A percentile compares a stretch with the other conserved stretches of the same genome.
These are phyloP conservation scores for Netelia virgata DNA, from an alignment of 2,888 invertebrate species.

Conservation along the genomic window DNA sequence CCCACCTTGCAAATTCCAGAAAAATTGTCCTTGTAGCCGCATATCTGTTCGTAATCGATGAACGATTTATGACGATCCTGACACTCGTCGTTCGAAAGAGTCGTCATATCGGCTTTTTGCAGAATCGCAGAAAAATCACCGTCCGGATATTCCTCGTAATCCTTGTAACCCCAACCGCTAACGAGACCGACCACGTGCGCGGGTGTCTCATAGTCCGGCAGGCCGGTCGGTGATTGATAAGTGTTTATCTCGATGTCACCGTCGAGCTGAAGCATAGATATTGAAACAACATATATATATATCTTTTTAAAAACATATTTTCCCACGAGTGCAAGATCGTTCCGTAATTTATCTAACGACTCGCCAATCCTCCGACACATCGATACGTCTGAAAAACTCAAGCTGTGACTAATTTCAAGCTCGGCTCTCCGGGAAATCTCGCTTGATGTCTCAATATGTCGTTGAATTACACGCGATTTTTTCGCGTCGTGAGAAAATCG, in stretches of 20 bases:
- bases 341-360: no score
- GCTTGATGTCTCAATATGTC: background rate
- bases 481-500: background rate
- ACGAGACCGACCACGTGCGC: constrained; percentile 25
- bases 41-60: constrained; percentile 45
- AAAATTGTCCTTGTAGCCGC: constrained; percentile 45
- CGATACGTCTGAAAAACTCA: background rate
- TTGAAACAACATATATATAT: no score
- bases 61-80: constrained; percentile 18
- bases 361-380: background rate
- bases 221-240: constrained; percentile 63
- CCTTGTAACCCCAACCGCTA: constrained; percentile 60
- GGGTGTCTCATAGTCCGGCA: constrained; percentile 43
- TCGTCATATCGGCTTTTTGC: constrained; percentile 55
- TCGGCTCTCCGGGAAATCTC: constrained; percentile 34
- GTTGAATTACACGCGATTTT: constrained; percentile 24
- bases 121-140: constrained; percentile 45
- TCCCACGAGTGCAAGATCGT: no score
- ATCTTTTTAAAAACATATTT: no score
- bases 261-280: constrained; percentile 59
- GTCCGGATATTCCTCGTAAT: constrained; percentile 52
- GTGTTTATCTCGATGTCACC: constrained; percentile 46
- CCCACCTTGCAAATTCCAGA: constrained; percentile 55
- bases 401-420: constrained; percentile 10
- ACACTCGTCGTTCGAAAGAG: constrained; percentile 42